phyloP scores from a whole-genome alignment of 1,140 invertebrate genomes.

The Cotesia vestalis region DNA sequence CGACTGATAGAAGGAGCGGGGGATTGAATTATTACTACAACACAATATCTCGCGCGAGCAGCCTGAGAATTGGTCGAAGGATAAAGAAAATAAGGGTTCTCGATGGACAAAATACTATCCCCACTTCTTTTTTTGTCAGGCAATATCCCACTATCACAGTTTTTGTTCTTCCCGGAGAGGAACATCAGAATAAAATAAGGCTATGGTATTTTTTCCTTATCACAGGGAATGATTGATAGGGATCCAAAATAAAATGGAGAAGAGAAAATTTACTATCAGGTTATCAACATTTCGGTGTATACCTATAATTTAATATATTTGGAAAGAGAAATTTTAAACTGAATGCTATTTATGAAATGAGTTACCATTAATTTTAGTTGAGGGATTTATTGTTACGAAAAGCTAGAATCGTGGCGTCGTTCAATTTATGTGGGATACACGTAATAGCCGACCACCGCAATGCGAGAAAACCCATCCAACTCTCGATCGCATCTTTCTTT shows the following conservation, averaged over 20 bases:
- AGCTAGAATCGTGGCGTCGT: constrained; percentile 38
- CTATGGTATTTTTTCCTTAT: not conserved
- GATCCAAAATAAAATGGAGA: not conserved
- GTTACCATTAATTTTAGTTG: constrained; percentile 42
- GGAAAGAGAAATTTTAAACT: constrained; percentile 41
- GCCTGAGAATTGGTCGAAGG: constrained; percentile 43
- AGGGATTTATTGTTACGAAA: constrained; percentile 45
- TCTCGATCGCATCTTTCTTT: constrained; percentile 9
- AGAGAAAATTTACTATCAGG: not conserved
- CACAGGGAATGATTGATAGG: no score
- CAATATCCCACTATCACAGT: constrained; percentile 37
- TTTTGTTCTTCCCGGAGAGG: constrained; percentile 21
- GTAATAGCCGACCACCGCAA: constrained; percentile 42
- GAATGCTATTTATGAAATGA: constrained; percentile 45
- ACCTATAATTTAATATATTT: constrained; percentile 9
- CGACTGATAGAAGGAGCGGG: constrained; percentile 44
- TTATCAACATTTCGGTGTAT: not conserved
- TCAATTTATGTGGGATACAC: constrained; percentile 45
- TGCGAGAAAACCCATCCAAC: constrained; percentile 30
- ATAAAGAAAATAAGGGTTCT: constrained; percentile 45
- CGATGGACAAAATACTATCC: constrained; percentile 24
- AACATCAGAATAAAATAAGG: not conserved
- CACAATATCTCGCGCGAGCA: constrained; percentile 47
- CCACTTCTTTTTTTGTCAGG: constrained; percentile 30
- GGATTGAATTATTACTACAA: constrained; percentile 47